Conservation (phyloP, 2,888 invertebrate species). For the Liopterus haemorrhoidalis region DNA sequence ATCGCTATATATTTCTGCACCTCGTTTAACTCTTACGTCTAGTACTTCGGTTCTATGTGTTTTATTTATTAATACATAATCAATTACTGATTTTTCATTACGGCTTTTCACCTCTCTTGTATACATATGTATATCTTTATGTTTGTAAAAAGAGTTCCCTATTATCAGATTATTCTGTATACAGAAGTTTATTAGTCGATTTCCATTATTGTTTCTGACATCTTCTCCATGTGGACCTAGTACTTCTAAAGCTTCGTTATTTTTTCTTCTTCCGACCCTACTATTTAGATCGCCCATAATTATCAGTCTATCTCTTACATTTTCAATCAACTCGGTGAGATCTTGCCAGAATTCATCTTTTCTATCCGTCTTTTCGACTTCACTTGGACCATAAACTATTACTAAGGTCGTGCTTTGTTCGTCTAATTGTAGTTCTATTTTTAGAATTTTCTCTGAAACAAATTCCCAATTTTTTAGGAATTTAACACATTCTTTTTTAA, state of each 20-base stretch:
- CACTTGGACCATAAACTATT: constrained; percentile 15
- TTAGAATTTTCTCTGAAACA: constrained; percentile 18
- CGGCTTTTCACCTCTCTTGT: constrained; percentile 11
- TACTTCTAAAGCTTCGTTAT: not conserved
- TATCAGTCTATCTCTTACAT: constrained; percentile 10
- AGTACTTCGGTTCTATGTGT: constrained; percentile 3
- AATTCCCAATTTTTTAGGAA: constrained; percentile 17
- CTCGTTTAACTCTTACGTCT: constrained; percentile 10
- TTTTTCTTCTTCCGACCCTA: constrained; percentile 18
- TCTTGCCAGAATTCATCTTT: constrained; percentile 22
- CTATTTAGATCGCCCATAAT: constrained; percentile 15
- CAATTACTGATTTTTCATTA: constrained; percentile 14
- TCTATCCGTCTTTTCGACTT: constrained; percentile 10
- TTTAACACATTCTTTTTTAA: constrained; percentile 7
- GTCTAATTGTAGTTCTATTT: constrained; percentile 15
- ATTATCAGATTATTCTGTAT: constrained; percentile 13
- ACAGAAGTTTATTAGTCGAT: constrained; percentile 22
- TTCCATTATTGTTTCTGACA: constrained; percentile 22
- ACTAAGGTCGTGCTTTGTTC: constrained; percentile 2
- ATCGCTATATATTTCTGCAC: constrained; percentile 14
- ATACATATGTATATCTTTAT: constrained; percentile 17
- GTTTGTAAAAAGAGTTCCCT: constrained; percentile 12
- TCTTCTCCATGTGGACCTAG: constrained; percentile 22
- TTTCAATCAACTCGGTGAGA: constrained; percentile 4
- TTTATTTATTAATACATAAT: constrained; percentile 14